phyloP scores from a whole-genome alignment of 1,140 invertebrate genomes.

The Drosophila lowei region DNA sequence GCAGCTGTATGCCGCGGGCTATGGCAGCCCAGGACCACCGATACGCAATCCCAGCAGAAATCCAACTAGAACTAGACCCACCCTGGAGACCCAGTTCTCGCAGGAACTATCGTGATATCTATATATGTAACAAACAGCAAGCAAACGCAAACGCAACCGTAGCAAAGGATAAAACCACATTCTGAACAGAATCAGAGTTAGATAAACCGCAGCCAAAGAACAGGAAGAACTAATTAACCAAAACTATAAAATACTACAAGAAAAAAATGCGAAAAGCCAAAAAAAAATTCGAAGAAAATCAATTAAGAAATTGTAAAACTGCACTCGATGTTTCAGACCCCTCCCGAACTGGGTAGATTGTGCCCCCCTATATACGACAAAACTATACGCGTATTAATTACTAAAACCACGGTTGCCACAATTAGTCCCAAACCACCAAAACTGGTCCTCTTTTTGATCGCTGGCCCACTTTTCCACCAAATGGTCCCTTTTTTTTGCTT shows the following conservation, averaged over 20 bases:
- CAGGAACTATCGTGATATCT: slow-evolving; percentile 84
- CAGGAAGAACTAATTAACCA: slow-evolving; percentile 51
- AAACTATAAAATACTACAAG: slow-evolving; percentile 46
- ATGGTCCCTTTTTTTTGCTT: too few species aligned
- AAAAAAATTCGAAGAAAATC: slow-evolving; percentile 51
- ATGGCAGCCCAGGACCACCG: slow-evolving; percentile 82
- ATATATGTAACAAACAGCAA: slow-evolving; percentile 80
- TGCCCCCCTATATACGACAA: slow-evolving; percentile 8
- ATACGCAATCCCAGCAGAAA: slow-evolving; percentile 82
- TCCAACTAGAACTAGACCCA: slow-evolving; percentile 82
- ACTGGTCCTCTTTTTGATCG: slow-evolving; percentile 5
- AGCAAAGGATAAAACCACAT: slow-evolving; percentile 25
- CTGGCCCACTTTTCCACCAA: too few species aligned
- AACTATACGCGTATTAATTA: slow-evolving; percentile 47
- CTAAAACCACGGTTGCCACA: slow-evolving; percentile 11
- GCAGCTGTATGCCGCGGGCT: slow-evolving; percentile 81
- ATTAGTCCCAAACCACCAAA: slow-evolving; percentile 27
- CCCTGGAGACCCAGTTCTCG: slow-evolving; percentile 83
- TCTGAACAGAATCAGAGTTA: slow-evolving; percentile 52
- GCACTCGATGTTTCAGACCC: slow-evolving; percentile 77
- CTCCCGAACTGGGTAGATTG: slow-evolving; percentile 36
- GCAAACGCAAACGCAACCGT: slow-evolving; percentile 37
- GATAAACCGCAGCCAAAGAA: slow-evolving; percentile 76
- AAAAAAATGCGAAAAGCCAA: slow-evolving; percentile 20
- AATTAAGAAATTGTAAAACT: slow-evolving; percentile 74